Base-by-base conservation (phyloP, 2,113 vertebrate genomes). In the Sapajus apella region DNA sequence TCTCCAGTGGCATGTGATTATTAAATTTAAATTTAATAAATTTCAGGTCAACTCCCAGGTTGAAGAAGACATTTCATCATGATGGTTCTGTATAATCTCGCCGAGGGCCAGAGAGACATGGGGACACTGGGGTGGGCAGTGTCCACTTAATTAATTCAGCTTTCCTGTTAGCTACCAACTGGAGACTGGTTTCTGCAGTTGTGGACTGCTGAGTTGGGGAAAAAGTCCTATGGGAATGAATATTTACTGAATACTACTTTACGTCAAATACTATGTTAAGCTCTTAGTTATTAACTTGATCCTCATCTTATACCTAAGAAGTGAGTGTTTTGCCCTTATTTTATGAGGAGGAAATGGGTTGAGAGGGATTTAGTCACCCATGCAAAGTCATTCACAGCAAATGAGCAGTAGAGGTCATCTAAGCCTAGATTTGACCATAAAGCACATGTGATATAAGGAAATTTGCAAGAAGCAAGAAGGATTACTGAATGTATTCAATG, bases 401-500 rank as follows among this genome's bases (percentile, higher is more conserved):
- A 35, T n/a, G 77, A 91, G 20, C 6, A 40, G 21, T 58, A 52
- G 58, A 84, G 50, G 79, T 94, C 17, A 87, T 95, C 30, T 76
- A 5, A 81, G 68, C 47, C 16, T 43, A 64, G 35, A 85, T 83
- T 87, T 90, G 56, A 90, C 47, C 56, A 17, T 58, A 82, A 91
- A 58, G 21, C 52, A 91, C 1, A 27, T 56, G 64, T 5, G 30
- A 17, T 82, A 21, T 85, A 88, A 61, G 27, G 68, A 87, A 72
- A 89, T 94, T 89, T 90, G 52, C 47, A 95, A 85, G 76, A 88
- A 91, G 45, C 90, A 87, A 95, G 37, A 77, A 96, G 82, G 79
- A 83, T 79, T 56, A 89, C 27, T 76, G 47, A 58, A 35, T 52
- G 16, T 47, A 79, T 37, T 55, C n/a, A 64, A 11, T 68, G 43